These are phyloP conservation scores for Platysteira castanea DNA, from an alignment of 2,113 vertebrate genomes.

Conservation along the genomic window DNA sequence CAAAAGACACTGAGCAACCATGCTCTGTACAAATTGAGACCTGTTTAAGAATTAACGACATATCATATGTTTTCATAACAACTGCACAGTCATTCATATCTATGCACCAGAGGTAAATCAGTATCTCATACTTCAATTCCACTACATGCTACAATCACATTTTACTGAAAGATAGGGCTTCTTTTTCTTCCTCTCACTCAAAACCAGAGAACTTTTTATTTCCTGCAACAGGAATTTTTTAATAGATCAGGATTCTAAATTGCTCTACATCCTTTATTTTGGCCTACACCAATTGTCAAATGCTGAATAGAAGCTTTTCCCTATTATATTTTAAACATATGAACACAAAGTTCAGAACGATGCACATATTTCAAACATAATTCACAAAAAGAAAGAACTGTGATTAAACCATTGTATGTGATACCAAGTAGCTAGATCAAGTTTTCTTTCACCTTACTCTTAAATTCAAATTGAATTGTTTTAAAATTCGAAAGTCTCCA, in stretches of 20 bases:
- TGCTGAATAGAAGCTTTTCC: not conserved
- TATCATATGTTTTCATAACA: not conserved
- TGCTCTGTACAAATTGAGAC: slow-evolving; percentile 81
- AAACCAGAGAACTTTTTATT: not conserved
- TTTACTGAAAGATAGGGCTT: not conserved
- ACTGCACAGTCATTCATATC: not conserved
- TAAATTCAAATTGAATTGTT: not conserved
- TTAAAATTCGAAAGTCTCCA: not conserved
- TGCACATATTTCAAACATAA: not conserved
- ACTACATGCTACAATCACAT: not conserved
- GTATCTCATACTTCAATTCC: not conserved
- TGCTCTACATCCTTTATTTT: not conserved
- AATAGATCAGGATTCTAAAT: not conserved
- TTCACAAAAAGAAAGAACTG: not conserved
- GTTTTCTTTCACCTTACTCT: not conserved
- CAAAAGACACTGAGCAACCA: slow-evolving; percentile 79
- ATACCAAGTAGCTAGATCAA: not conserved
- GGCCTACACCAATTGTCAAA: not conserved
- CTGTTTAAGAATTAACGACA: slow-evolving; percentile 71
- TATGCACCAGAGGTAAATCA: not conserved
- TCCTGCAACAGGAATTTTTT: not conserved
- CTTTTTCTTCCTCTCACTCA: not conserved
- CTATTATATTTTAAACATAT: not conserved
- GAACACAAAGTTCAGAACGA: not conserved
- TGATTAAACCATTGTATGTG: not conserved